Percentiles rank a stretch among this genome's conserved stretches.
phyloP scores from a whole-genome alignment of 2,113 vertebrate genomes.

The Pan troglodytes region NHGRI_mPanTro3-v2.1_pri NC_072409.2:52081001-52081500 shows the following conservation, averaged over 20 bases:
- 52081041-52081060: slow-evolving; percentile 16
- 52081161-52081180: slow-evolving; percentile 10
- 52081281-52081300: neutral
- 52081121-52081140: neutral
- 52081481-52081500: neutral
- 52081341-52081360: neutral
- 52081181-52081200: neutral
- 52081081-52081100: neutral
- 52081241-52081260: neutral
- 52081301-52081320: neutral
- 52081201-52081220: neutral
- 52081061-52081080: neutral
- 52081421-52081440: too few relatives aligned
- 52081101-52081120: neutral
- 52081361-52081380: neutral
- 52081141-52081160: slow-evolving; percentile 7
- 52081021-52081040: neutral
- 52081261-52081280: neutral
- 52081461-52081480: neutral
- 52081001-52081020: neutral
- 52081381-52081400: slow-evolving; percentile 11
- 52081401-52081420: neutral
- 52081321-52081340: neutral
- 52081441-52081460: neutral
- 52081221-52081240: neutral